Conservation (phyloP, 2,797 vertebrate genomes). For the Arremon aurantiirostris region DNA sequence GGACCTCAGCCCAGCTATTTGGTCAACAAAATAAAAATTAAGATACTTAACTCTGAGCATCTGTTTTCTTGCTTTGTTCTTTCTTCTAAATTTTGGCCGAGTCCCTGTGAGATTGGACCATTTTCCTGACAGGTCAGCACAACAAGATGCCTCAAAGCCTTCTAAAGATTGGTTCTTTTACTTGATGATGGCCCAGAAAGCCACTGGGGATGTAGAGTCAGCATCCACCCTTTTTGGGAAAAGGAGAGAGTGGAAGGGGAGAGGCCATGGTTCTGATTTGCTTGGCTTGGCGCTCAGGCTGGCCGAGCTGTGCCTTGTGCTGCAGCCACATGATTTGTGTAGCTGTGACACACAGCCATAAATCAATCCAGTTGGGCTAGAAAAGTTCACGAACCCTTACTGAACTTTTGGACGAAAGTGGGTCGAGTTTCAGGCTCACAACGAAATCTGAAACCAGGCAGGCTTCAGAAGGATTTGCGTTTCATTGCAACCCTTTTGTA, state of each 20-base stretch:
- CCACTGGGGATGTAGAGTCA: not conserved
- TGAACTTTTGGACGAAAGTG: constrained; percentile 54
- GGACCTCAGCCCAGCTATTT: constrained; percentile 17
- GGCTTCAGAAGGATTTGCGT: constrained; percentile 38
- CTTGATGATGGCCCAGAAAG: not conserved
- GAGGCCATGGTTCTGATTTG: not conserved
- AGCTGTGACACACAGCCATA: constrained; percentile 47
- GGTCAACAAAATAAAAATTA: constrained; percentile 26
- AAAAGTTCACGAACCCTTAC: constrained; percentile 58
- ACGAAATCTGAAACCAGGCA: constrained; percentile 8
- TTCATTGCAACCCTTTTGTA: not conserved
- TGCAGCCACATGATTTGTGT: not conserved
- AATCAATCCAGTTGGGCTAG: constrained; percentile 55
- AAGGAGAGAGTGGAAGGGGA: constrained; percentile 16
- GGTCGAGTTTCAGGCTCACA: constrained; percentile 43
- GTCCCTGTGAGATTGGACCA: not conserved
- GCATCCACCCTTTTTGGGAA: constrained; percentile 26
- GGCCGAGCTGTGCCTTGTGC: not conserved
- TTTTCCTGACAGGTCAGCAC: constrained; percentile 39
- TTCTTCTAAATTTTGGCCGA: not conserved
- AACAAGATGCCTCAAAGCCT: not conserved
- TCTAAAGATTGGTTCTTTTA: not conserved
- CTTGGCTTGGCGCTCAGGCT: not conserved
- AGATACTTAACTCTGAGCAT: constrained; percentile 10
- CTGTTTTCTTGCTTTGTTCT: constrained; percentile 29